These are phyloP conservation scores for Tinea semifulvella DNA, from an alignment of 2,888 invertebrate genomes.

Conservation along the genomic window DNA sequence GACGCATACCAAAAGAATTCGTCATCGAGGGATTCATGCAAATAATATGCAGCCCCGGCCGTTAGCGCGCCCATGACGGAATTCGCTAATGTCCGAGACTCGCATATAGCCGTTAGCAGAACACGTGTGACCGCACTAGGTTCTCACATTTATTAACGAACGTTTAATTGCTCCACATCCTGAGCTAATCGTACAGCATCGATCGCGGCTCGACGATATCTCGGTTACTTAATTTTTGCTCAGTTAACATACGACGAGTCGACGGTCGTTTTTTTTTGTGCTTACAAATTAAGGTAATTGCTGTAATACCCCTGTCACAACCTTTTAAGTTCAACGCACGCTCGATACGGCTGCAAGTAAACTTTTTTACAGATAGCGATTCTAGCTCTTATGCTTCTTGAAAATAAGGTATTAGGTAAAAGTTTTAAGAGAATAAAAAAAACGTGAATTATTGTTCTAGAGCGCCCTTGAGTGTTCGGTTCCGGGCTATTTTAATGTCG, in stretches of 20 bases:
- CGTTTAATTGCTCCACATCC: conserved; percentile 35
- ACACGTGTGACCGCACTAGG: background rate
- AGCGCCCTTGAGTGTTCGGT: conserved; percentile 42
- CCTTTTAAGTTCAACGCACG: conserved; percentile 61
- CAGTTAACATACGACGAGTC: conserved; percentile 34
- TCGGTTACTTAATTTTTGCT: conserved; percentile 39
- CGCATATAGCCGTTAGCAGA: background rate
- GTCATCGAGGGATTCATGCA: conserved; percentile 48
- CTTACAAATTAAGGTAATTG: conserved; percentile 62
- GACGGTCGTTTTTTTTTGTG: conserved; percentile 52
- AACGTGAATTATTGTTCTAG: conserved; percentile 45
- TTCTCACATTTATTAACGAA: conserved; percentile 16
- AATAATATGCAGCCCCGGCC: conserved; percentile 42
- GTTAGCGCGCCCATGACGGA: conserved; percentile 25
- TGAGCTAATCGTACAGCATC: conserved; percentile 26
- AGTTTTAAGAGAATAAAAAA: conserved; percentile 25
- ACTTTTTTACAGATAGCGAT: conserved; percentile 24
- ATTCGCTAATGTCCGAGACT: background rate
- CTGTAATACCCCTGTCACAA: conserved; percentile 58
- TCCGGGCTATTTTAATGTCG: conserved; percentile 57
- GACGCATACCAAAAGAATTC: conserved; percentile 37
- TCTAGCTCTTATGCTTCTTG: conserved; percentile 34
- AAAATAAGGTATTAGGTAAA: conserved; percentile 35
- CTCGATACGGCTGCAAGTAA: conserved; percentile 32
- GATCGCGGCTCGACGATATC: conserved; percentile 22